These are phyloP conservation scores for Lonchura striata DNA, from an alignment of 2,113 vertebrate genomes.

Conservation along the genomic window DNA sequence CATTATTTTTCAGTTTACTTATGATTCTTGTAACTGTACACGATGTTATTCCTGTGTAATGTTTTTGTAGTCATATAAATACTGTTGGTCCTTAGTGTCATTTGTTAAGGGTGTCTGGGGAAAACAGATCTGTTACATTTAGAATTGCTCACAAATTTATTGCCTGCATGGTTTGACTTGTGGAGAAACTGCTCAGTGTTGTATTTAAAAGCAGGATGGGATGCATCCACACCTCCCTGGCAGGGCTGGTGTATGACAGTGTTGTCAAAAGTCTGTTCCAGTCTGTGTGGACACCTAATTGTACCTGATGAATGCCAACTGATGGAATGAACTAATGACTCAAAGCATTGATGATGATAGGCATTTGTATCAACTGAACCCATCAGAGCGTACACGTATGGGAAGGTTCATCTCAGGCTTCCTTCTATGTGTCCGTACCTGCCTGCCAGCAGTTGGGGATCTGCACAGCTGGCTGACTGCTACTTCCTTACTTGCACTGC, in stretches of 20 bases:
- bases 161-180: background rate
- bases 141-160: background rate
- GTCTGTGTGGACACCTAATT: background rate
- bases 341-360: background rate
- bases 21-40: background rate
- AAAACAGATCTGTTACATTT: background rate
- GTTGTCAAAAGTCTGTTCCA: background rate
- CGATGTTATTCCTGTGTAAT: background rate
- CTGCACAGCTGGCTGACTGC: background rate
- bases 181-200: background rate
- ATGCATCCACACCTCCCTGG: background rate
- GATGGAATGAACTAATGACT: background rate
- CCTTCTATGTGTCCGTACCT: background rate
- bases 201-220: background rate
- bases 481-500: background rate
- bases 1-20: background rate
- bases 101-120: background rate
- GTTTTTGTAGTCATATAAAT: background rate
- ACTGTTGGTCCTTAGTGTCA: background rate
- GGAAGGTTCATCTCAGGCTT: background rate
- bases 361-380: background rate
- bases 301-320: background rate
- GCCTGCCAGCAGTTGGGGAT: background rate
- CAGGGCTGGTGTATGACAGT: fast-evolving
- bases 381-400: background rate